Evolutionary conservation across 2,113 vertebrate species (phyloP).

Genomic region (Cynoglossus semilaevis): DNA sequence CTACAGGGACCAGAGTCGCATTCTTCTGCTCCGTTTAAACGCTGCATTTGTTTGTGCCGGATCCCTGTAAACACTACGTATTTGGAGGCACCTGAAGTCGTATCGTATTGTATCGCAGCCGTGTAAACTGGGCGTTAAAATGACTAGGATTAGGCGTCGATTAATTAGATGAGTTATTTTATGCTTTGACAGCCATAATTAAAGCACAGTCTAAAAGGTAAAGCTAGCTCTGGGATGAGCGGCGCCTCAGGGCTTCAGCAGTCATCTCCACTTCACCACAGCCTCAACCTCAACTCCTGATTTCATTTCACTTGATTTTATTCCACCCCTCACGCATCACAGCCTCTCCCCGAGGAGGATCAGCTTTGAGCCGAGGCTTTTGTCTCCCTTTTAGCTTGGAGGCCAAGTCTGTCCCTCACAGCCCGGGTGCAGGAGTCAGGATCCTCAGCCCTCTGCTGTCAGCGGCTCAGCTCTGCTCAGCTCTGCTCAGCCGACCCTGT

Average conservation of each 20-base stretch:
- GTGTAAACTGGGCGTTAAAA: no score
- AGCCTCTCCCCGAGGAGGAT: conserved; percentile 67
- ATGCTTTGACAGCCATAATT: no score
- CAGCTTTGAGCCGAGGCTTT: conserved; percentile 62
- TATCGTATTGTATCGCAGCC: no score
- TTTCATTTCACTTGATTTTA: conserved; percentile 68
- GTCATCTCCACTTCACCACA: conserved; percentile 56
- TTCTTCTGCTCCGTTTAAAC: no score
- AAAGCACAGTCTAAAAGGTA: conserved; percentile 34
- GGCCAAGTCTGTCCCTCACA: conserved; percentile 75
- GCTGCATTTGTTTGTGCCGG: no score
- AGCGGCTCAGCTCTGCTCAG: conserved; percentile 58
- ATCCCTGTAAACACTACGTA: no score
- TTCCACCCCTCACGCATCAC: conserved; percentile 74
- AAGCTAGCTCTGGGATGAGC: conserved; percentile 63
- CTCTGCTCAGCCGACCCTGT: conserved; percentile 60
- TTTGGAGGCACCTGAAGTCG: no score
- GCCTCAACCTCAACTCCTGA: conserved; percentile 53
- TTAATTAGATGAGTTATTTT: no score
- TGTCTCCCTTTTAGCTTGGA: conserved; percentile 67
- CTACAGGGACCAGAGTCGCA: no score
- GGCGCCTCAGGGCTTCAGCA: conserved; percentile 60
- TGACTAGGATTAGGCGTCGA: no score
- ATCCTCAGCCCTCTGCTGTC: no score
- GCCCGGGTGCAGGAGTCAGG: conserved; percentile 68